Evolutionary conservation across 2,113 vertebrate species (phyloP), one percentile per base, ranked within the genome.

Genomic region (Nesogale talazaci): DNA sequence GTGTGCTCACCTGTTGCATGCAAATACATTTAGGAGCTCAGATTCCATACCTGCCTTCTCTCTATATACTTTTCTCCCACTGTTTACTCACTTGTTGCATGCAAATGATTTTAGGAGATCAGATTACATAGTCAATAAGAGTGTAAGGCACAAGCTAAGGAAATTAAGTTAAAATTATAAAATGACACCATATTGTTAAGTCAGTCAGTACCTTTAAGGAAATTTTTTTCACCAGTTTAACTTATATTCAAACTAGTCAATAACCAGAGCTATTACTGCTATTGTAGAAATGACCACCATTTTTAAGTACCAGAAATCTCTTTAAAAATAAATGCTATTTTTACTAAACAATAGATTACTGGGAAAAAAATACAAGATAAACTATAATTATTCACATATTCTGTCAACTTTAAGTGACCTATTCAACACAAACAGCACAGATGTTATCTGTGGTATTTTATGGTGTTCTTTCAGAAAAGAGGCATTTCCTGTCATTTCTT

Each of bases 381-480:
- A 75, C 19, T 85, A 10, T n/a, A 94, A 96, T 63, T 84, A 79
- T 93, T 79, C 86, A 77, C 91, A 38, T 69, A 67, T 31, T 56
- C 19, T 95, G 80, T 92, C 95, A 96, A 74, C 83, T 94, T 61
- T 94, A 76, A 94, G 79, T 86, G 87, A 92, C 94, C 83, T 79
- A 57, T 46, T 91, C 42, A 93, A 38, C 57, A 17, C 38, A 94
- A 92, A 92, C 9, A 4, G 1, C 63, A 93, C 10, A 57, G 70
- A 95, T 86, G 5, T 65, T 63, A 27, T 76, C 38, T 31, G 29
- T 20, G 90, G 83, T 16, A 0, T 81, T 97, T 96, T 76, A 92
- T 76, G 17, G 31, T 94, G 40, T 94, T 93, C 91, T 3, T 89
- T 97, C 86, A 92, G 70, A 88, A 57, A 92, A 93, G 42, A 89